phyloP scores from a whole-genome alignment of 2,888 invertebrate species.

The Euclidia mi region DNA sequence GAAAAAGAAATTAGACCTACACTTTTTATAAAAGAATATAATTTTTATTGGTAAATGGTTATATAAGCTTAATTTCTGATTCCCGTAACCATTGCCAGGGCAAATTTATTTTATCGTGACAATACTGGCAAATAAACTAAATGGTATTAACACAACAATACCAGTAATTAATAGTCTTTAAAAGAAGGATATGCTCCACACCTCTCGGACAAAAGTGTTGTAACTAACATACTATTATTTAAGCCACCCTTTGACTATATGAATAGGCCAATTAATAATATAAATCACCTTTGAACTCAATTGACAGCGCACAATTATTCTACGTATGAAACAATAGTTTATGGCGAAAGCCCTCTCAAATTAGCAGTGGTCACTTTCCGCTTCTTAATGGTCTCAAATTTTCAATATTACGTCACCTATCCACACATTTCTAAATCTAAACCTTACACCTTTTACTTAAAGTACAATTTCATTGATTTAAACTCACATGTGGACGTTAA shows the following conservation, averaged over 20 bases:
- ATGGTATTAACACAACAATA: too few relatives aligned
- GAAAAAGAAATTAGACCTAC: too few relatives aligned
- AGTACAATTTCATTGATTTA: conserved; percentile 37
- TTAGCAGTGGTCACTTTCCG: conserved; percentile 80
- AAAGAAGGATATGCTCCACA: too few relatives aligned
- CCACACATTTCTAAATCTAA: conserved; percentile 31
- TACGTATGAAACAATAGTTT: conserved; percentile 63
- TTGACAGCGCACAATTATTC: conserved; percentile 53
- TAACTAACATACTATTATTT: background rate
- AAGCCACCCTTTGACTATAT: background rate
- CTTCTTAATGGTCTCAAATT: conserved; percentile 72
- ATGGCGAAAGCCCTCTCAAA: conserved; percentile 70
- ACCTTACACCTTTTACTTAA: conserved; percentile 26
- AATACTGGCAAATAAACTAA: too few relatives aligned
- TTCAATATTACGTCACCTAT: conserved; percentile 55
- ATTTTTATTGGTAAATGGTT: too few relatives aligned
- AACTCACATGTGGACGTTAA: background rate
- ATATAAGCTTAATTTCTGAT: too few relatives aligned
- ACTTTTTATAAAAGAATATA: too few relatives aligned
- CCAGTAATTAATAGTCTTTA: too few relatives aligned
- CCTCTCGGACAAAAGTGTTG: too few relatives aligned
- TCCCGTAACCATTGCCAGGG: too few relatives aligned
- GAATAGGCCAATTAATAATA: conserved; percentile 12
- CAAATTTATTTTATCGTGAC: too few relatives aligned
- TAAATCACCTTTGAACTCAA: conserved; percentile 36